Conservation (phyloP, 1,140 invertebrate species). For the Andrena cerasifolii region DNA sequence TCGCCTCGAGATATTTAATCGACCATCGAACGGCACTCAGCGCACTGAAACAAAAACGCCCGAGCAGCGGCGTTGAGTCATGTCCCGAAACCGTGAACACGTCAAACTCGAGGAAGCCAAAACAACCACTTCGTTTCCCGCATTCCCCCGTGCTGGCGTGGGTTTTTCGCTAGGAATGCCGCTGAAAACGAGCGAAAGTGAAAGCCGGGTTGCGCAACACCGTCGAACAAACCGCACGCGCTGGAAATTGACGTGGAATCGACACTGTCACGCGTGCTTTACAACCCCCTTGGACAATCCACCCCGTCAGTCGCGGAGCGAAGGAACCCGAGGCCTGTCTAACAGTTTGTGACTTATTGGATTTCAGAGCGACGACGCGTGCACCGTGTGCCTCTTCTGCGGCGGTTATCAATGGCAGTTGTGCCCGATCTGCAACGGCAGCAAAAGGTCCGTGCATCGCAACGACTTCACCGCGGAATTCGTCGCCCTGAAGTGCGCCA, state of each 20-base stretch:
- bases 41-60: neutral
- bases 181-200: slow-evolving; percentile 58
- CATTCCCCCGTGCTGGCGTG: too few relatives aligned
- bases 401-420: slow-evolving; percentile 95
- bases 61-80: neutral
- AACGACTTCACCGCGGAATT: slow-evolving; percentile 97
- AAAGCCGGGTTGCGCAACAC: slow-evolving; percentile 52
- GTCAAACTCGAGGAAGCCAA: too few relatives aligned
- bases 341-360: slow-evolving; percentile 7
- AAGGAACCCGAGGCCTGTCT: neutral
- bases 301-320: neutral
- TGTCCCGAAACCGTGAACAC: neutral
- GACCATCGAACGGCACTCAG: neutral
- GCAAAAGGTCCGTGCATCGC: slow-evolving; percentile 96
- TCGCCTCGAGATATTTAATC: too few relatives aligned
- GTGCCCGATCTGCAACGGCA: slow-evolving; percentile 95
- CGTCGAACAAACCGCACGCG: neutral
- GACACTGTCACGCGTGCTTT: slow-evolving; percentile 24
- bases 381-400: slow-evolving; percentile 90
- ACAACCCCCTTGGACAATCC: neutral
- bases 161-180: slow-evolving; percentile 6
- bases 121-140: neutral
- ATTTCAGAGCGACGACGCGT: slow-evolving; percentile 89
- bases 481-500: slow-evolving; percentile 97
- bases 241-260: slow-evolving; percentile 9